phyloP scores from a whole-genome alignment of 2,113 vertebrate species.

The Bubo blakistoni region DNA sequence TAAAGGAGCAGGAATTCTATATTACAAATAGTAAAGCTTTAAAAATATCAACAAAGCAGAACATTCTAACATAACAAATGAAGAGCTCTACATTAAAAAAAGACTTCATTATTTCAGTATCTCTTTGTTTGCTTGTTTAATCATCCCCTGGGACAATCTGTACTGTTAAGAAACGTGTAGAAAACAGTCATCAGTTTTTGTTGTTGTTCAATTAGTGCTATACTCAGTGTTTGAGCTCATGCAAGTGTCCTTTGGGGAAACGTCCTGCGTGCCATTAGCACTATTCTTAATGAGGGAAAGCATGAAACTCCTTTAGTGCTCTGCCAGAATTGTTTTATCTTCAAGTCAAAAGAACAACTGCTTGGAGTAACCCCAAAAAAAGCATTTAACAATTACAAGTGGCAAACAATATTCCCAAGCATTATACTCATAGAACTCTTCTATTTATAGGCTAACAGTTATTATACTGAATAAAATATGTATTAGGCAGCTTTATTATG shows the following conservation, averaged over 20 bases:
- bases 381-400: slow-evolving; percentile 69
- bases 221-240: slow-evolving; percentile 62
- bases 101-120: slow-evolving; percentile 70
- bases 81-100: slow-evolving; percentile 48
- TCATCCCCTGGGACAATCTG: slow-evolving; percentile 67
- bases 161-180: slow-evolving; percentile 69
- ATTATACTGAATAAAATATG: slow-evolving; percentile 56
- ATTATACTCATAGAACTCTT: slow-evolving; percentile 35
- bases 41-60: slow-evolving; percentile 62
- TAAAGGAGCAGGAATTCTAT: slow-evolving; percentile 59
- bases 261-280: slow-evolving; percentile 71
- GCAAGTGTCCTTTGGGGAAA: slow-evolving; percentile 72
- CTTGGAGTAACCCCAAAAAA: slow-evolving; percentile 76
- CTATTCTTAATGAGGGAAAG: slow-evolving; percentile 75
- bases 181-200: slow-evolving; percentile 70
- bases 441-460: slow-evolving; percentile 66
- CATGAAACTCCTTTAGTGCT: slow-evolving; percentile 72
- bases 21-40: slow-evolving; percentile 62
- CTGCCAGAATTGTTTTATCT: slow-evolving; percentile 79
- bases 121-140: slow-evolving; percentile 68
- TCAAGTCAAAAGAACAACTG: slow-evolving; percentile 75
- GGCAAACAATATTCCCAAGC: slow-evolving; percentile 72
- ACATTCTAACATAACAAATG: slow-evolving; percentile 51
- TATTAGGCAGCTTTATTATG: slow-evolving; percentile 45
- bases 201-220: slow-evolving; percentile 71